These are phyloP conservation scores for Myotis brandtii DNA, from an alignment of 2,113 vertebrate species.

Conservation along the genomic window DNA sequence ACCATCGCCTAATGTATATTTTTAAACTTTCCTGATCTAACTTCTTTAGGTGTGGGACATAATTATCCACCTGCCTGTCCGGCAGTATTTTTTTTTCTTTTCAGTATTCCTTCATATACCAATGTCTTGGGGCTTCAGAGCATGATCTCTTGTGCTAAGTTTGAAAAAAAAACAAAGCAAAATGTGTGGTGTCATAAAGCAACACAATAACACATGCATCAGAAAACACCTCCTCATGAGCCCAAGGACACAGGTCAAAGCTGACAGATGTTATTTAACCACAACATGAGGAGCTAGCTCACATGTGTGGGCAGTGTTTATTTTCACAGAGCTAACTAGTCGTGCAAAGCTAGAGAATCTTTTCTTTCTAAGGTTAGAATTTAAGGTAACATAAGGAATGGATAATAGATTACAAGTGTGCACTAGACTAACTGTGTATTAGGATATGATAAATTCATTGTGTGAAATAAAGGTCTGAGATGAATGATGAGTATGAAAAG, in stretches of 20 bases:
- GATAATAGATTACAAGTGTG: not conserved
- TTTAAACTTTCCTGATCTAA: constrained; percentile 49
- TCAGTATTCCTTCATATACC: not conserved
- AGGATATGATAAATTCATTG: not conserved
- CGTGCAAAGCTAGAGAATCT: constrained; percentile 21
- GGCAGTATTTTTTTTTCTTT: constrained; percentile 29
- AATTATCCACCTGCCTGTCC: not conserved
- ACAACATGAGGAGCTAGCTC: constrained; percentile 43
- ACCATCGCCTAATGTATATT: constrained; percentile 8
- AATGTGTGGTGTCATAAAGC: not conserved
- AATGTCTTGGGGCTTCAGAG: not conserved
- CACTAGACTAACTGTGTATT: not conserved
- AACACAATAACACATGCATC: constrained; percentile 47
- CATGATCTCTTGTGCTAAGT: not conserved
- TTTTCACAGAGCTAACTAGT: not conserved
- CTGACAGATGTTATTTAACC: constrained; percentile 34
- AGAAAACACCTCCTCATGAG: not conserved
- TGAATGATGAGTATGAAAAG: not conserved
- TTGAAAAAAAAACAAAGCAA: constrained; percentile 69
- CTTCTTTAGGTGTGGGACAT: not conserved
- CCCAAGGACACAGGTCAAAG: constrained; percentile 53
- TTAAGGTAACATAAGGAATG: not conserved
- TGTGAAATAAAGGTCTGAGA: not conserved
- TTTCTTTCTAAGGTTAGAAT: constrained; percentile 46
- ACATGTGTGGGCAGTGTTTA: not conserved